phyloP scores from a whole-genome alignment of 1,140 invertebrate genomes.

The Drosophila kurseongensis region DNA sequence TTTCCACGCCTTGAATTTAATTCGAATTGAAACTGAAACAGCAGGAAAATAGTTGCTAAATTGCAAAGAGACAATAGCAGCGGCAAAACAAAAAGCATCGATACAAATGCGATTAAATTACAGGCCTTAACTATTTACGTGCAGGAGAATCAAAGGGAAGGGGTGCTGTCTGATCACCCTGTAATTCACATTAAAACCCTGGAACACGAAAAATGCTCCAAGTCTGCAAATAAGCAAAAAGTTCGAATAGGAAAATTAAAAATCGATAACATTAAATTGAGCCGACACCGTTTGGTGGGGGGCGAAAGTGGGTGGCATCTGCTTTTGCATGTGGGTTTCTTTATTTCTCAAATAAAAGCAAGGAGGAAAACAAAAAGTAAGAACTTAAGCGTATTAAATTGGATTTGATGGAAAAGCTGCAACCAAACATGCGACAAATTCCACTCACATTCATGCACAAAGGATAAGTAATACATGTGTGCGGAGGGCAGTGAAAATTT shows the following conservation, averaged over 20 bases:
- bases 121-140: slow-evolving; percentile 64
- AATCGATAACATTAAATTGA: slow-evolving; percentile 79
- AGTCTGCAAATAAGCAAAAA: slow-evolving; percentile 61
- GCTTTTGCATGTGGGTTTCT: slow-evolving; percentile 12
- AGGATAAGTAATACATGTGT: slow-evolving; percentile 36
- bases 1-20: slow-evolving; percentile 77
- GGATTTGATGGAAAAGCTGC: slow-evolving; percentile 78
- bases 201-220: slow-evolving; percentile 57
- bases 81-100: slow-evolving; percentile 57
- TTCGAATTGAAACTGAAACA: slow-evolving; percentile 57
- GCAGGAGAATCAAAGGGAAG: not conserved
- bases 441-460: slow-evolving; percentile 28
- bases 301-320: slow-evolving; percentile 12
- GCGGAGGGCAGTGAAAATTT: slow-evolving; percentile 28
- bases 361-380: slow-evolving; percentile 68
- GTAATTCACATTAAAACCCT: slow-evolving; percentile 71
- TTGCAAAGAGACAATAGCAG: slow-evolving; percentile 38
- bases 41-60: slow-evolving; percentile 54
- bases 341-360: slow-evolving; percentile 37
- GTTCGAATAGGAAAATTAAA: slow-evolving; percentile 74
- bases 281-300: slow-evolving; percentile 22
- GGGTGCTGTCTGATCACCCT: not conserved
- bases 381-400: slow-evolving; percentile 82
- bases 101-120: slow-evolving; percentile 80
- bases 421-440: slow-evolving; percentile 73